Conservation (phyloP, 1,140 invertebrate species). For the Eurosta solidaginis region DNA sequence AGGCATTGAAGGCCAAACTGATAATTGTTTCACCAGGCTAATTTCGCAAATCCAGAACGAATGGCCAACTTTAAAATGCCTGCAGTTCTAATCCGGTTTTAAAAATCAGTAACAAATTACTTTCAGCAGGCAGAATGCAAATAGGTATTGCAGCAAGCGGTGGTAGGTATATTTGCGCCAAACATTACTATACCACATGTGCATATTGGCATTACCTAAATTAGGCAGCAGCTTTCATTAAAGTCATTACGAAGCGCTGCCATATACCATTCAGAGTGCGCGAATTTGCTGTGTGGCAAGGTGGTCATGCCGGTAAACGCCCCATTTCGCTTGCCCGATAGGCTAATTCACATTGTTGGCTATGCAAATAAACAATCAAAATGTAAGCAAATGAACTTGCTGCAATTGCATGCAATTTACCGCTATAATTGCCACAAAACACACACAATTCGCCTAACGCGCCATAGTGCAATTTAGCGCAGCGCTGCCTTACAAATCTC, state of each 20-base stretch:
- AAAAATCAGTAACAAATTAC: slow-evolving; percentile 26
- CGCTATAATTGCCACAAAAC: slow-evolving; percentile 23
- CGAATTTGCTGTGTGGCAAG: background rate
- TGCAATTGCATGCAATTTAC: slow-evolving; percentile 23
- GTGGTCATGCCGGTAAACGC: slow-evolving; percentile 21
- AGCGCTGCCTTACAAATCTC: background rate
- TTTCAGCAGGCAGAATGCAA: slow-evolving; percentile 3
- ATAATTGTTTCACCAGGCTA: background rate
- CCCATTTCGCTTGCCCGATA: slow-evolving; percentile 14
- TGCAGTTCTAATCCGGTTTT: slow-evolving; percentile 10
- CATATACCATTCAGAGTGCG: background rate
- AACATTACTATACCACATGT: background rate
- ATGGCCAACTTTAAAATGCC: slow-evolving; percentile 17
- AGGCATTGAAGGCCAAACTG: background rate
- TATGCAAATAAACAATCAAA: slow-evolving; percentile 3
- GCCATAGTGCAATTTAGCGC: background rate
- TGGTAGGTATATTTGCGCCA: background rate
- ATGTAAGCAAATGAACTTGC: slow-evolving; percentile 21
- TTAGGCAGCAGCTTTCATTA: slow-evolving; percentile 8
- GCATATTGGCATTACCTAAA: background rate
- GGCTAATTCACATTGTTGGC: slow-evolving; percentile 20
- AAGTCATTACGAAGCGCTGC: background rate
- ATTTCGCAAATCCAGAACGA: background rate
- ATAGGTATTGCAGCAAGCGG: background rate
- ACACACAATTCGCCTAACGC: background rate